Evolutionary conservation across 2,888 invertebrate genomes (phyloP), one percentile per base, ranked within the genome.

Genomic region (Acanthosepion pharaonis): DNA sequence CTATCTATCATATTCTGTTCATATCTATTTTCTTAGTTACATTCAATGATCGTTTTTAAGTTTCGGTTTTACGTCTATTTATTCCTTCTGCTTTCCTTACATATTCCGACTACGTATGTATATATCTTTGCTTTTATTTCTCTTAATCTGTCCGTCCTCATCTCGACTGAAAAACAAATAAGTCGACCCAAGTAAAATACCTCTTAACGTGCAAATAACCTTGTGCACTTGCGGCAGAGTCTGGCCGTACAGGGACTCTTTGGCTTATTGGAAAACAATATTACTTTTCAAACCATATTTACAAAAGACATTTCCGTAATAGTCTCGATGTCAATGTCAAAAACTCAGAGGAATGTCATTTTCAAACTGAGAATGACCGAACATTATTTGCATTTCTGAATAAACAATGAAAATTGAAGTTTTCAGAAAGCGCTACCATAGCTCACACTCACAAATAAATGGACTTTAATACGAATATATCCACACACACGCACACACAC

Each of bases 191-290:
- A 78, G 78, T 78, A 78, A 78, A 78, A 78, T 78, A 78, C n/a
- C 78, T 78, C 78, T 78, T 78, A 78, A 78, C 33, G 78, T 78
- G 78, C 78, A 78, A 78, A 78, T 78, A 78, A 78, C 78, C n/a
- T 33, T 15, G 78, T 78, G n/a, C 78, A 78, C 78, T n/a, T 18
- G n/a, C n/a, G 78, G 78, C n/a, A n/a, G 78, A 11, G n/a, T n/a
- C 78, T n/a, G n/a, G 78, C n/a, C 78, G 15, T 5, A 15, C 9
- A 78, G 78, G 78, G n/a, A n/a, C 15, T n/a, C 33, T n/a, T n/a
- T n/a, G 15, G 78, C 11, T n/a, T 78, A 78, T 78, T 78, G 78
- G 78, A 78, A 78, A 78, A 78, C n/a, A n/a, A 78, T 78, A 78
- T 78, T n/a, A n/a, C n/a, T 78, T 78, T 78, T 78, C 11, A 78